Evolutionary conservation across 2,113 vertebrate genomes (phyloP).

Genomic region (Peromyscus leucopus): DNA sequence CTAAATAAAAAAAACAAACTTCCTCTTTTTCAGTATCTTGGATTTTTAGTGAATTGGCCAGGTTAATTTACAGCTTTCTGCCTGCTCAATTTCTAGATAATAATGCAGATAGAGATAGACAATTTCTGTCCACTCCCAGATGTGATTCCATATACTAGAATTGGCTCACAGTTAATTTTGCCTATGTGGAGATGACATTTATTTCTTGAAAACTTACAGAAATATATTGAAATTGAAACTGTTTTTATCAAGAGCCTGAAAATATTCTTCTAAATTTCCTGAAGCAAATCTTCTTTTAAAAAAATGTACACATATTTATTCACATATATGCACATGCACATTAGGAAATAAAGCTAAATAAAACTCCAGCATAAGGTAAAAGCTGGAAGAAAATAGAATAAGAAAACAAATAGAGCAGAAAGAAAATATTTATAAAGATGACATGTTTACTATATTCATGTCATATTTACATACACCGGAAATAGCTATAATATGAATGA

Average conservation of each 20-base stretch:
- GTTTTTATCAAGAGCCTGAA: neutral
- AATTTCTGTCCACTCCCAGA: neutral
- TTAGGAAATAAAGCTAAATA: neutral
- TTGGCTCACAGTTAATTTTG: neutral
- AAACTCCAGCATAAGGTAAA: neutral
- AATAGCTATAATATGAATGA: neutral
- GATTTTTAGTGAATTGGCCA: neutral
- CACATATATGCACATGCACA: neutral
- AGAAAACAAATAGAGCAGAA: conserved; percentile 15
- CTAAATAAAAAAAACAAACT: neutral
- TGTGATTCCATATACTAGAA: neutral
- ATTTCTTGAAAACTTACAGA: neutral
- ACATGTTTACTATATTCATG: neutral
- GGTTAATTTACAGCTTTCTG: neutral
- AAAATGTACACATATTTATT: neutral
- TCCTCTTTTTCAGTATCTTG: neutral
- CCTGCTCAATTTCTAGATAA: neutral
- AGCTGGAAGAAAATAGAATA: neutral
- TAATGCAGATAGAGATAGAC: neutral
- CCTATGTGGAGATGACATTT: neutral
- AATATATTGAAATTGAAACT: neutral
- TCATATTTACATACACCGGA: neutral
- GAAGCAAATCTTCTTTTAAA: neutral
- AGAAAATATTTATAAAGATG: neutral
- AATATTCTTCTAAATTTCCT: neutral